These are phyloP conservation scores for Macrosoma leucophasiata DNA, from an alignment of 2,888 invertebrate species.

Conservation along the genomic window DNA sequence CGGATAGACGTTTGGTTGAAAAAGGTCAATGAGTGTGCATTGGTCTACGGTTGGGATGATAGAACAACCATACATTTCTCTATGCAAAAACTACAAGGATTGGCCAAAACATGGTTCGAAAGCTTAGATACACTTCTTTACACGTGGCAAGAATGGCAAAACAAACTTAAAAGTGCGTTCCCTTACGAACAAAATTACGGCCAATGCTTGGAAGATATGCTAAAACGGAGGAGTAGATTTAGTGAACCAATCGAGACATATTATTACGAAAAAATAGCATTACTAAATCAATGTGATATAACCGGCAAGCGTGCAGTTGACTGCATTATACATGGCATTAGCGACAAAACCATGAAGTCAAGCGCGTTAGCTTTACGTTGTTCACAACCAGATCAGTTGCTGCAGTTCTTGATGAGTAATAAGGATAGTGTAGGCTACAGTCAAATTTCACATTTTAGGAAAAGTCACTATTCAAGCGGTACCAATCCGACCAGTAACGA, in stretches of 20 bases:
- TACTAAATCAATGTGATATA: conserved; percentile 20
- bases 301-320: conserved; percentile 23
- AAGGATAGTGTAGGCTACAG: no score
- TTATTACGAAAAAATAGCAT: conserved; percentile 21
- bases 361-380: no score
- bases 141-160: conserved; percentile 20
- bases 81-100: conserved; percentile 23
- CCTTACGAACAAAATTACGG: conserved; percentile 18
- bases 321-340: conserved; percentile 26
- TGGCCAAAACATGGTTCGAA: conserved; percentile 25
- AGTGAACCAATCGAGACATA: conserved; percentile 23
- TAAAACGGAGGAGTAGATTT: conserved; percentile 12
- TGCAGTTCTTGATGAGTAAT: no score
- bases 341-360: conserved; percentile 21
- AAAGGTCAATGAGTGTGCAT: conserved; percentile 16
- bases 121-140: conserved; percentile 18
- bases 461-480: no score
- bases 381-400: no score
- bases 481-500: no score
- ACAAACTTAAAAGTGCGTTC: conserved; percentile 13
- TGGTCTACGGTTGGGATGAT: conserved; percentile 19
- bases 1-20: conserved; percentile 11
- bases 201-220: conserved; percentile 16
- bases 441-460: no score
- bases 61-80: conserved; percentile 19